These are phyloP conservation scores for Cygnus buccinator DNA, from an alignment of 2,113 vertebrate species.

Conservation along the genomic window DNA sequence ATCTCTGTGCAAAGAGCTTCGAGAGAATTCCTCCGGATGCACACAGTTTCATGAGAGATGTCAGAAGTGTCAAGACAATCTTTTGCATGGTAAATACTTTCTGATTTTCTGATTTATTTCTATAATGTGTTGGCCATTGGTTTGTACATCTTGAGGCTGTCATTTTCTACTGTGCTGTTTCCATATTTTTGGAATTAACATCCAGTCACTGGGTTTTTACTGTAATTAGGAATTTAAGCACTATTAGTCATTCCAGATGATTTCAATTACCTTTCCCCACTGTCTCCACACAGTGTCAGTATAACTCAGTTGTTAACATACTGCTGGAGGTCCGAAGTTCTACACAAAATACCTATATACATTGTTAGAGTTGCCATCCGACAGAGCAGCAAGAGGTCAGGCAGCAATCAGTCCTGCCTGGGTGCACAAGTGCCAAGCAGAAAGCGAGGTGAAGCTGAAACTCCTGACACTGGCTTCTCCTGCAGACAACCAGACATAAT, in stretches of 20 bases:
- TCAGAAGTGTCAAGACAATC: slow-evolving; percentile 83
- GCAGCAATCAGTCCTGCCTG: neutral
- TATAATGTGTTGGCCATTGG: neutral
- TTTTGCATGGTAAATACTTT: slow-evolving; percentile 82
- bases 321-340: neutral
- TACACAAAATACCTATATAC: neutral
- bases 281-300: slow-evolving; percentile 63
- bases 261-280: neutral
- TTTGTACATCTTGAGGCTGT: neutral
- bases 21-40: slow-evolving; percentile 86
- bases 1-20: slow-evolving; percentile 78
- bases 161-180: neutral
- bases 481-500: neutral
- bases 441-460: neutral
- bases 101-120: neutral
- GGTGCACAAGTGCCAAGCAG: neutral
- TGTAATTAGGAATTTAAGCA: neutral
- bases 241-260: neutral
- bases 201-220: neutral
- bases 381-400: neutral
- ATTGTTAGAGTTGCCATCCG: neutral
- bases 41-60: slow-evolving; percentile 85
- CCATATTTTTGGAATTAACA: neutral
- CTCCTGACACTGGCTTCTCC: neutral
- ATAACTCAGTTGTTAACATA: slow-evolving; percentile 35